Evolutionary conservation across 2,113 vertebrate species (phyloP), one percentile per base, ranked within the genome.

Genomic region (Pseudorhombus dupliciocellatus): DNA sequence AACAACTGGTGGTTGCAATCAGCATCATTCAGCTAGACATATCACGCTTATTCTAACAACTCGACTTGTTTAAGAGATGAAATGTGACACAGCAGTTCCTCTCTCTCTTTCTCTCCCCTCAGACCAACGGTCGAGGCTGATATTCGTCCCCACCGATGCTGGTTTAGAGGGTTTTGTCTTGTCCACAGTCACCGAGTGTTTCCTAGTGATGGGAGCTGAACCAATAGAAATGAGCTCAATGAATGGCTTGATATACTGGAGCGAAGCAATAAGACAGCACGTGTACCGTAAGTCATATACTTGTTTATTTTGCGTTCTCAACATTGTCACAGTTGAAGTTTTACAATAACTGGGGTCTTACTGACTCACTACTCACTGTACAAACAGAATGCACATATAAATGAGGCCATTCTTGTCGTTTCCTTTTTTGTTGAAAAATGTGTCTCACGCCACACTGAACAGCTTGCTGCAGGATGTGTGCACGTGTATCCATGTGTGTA

Each of bases 251-350:
- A 68, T 40, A 25, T 31, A 26, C 20, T 7, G 20, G 6, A 30
- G 20, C n/a, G n/a, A n/a, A 75, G 40, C 52, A 84, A 66, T 20
- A 15, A 60, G 2, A 73, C 77, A 93, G 68, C 73, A 90, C 88
- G 62, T 67, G 85, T 90, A 92, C 75, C 85, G 87, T 86, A 93
- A 90, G 90, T 94, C 95, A 94, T 94, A 90, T 95, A 95, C 88
- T 95, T 80, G 90, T 96, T 97, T 96, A 96, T 96, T 97, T 93
- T 94, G 94, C 92, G 90, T 96, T 97, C 91, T 95, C 93, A 95
- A 96, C 95, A 94, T 93, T 92, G 94, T 95, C 96, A 98, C 96
- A 97, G 95, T 95, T 95, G 94, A 93, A 95, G 92, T 95, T 96
- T 95, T 95, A 97, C 95, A 97, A 94, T 92, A 89, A 95, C 91